Percentiles rank a stretch among this genome's conserved stretches.
phyloP scores from a whole-genome alignment of 92 coral and sea anemone genomes.

The Phenganax subtilis region DNA sequence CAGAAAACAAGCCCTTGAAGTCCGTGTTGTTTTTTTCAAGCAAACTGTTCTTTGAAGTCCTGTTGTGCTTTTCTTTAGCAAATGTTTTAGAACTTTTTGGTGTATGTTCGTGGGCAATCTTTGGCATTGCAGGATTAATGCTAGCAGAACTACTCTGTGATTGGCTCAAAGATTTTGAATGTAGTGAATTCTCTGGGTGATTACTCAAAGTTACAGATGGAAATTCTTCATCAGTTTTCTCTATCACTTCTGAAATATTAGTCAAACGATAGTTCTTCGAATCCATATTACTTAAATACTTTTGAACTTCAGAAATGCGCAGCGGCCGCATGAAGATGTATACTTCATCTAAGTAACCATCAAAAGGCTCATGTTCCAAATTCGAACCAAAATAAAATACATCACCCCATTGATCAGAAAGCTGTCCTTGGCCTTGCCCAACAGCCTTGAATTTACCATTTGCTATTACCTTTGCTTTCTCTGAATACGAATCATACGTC shows the following conservation, averaged over 20 bases:
- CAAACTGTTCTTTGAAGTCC: background rate
- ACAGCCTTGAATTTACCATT: conserved; percentile 69
- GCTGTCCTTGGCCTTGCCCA: conserved; percentile 69
- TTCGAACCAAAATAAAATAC: conserved; percentile 76
- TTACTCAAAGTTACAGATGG: background rate
- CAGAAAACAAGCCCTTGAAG: conserved; percentile 16
- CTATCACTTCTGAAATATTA: background rate
- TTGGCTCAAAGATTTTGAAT: background rate
- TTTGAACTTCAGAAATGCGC: conserved; percentile 56
- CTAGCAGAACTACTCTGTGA: background rate
- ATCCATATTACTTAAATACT: conserved; percentile 57
- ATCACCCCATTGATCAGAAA: conserved; percentile 76
- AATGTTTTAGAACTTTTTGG: background rate
- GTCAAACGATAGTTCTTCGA: conserved; percentile 26
- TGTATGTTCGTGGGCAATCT: background rate
- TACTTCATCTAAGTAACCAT: conserved; percentile 76
- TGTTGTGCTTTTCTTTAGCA: background rate
- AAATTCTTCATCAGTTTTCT: conserved; percentile 3
- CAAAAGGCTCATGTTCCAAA: conserved; percentile 52
- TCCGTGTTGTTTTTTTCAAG: background rate
- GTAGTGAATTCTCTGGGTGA: background rate
- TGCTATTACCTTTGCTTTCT: conserved; percentile 63
- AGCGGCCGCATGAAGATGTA: conserved; percentile 79
- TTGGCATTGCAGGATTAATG: background rate
- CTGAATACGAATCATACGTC: conserved; percentile 78